These are phyloP conservation scores for Tipula unca DNA, from an alignment of 2,888 invertebrate genomes.

Conservation along the genomic window DNA sequence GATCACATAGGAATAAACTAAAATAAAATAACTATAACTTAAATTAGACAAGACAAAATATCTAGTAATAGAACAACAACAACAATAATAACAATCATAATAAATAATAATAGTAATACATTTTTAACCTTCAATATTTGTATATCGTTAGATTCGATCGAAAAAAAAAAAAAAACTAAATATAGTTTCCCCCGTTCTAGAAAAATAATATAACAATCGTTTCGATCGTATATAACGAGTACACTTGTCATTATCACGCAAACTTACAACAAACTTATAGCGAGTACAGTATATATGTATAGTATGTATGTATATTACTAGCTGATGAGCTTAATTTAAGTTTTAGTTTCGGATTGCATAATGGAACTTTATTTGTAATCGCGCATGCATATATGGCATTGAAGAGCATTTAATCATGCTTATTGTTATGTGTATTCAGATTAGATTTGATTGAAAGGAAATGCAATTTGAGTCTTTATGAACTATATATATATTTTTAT, in stretches of 20 bases:
- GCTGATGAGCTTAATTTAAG: background rate
- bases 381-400: background rate
- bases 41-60: conserved; percentile 14
- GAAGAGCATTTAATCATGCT: background rate
- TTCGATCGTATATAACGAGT: background rate
- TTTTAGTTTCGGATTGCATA: background rate
- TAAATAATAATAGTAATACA: background rate
- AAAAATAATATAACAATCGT: background rate
- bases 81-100: background rate
- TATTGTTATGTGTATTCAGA: background rate
- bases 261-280: background rate
- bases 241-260: conserved; percentile 8
- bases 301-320: too few relatives aligned
- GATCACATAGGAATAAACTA: conserved; percentile 8
- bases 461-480: background rate
- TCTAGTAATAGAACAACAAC: background rate
- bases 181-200: background rate
- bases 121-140: background rate
- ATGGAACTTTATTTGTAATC: background rate
- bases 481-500: background rate
- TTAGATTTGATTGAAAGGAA: background rate
- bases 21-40: background rate
- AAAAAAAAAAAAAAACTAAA: background rate
- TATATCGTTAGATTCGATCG: background rate
- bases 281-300: background rate